phyloP scores from a whole-genome alignment of 2,888 invertebrate genomes.

The Polylopha cassiicola region DNA sequence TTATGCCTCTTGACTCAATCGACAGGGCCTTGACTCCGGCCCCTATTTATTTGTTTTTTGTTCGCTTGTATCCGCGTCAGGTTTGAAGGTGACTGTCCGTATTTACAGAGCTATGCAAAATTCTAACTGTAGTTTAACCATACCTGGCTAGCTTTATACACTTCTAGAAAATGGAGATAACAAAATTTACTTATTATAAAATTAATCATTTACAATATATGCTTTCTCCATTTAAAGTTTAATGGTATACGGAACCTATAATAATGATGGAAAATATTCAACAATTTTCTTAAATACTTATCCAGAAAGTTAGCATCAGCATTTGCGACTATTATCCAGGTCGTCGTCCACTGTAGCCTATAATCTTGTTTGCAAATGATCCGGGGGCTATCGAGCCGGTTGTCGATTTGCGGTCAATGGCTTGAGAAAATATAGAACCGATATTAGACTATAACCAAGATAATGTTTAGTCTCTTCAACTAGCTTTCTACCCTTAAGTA shows the following conservation, averaged over 20 bases:
- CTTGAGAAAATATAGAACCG: constrained; percentile 15
- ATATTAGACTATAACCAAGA: constrained; percentile 13
- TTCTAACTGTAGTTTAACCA: too few relatives aligned
- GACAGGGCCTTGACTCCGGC: constrained; percentile 26
- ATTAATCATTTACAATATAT: too few relatives aligned
- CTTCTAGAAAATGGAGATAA: too few relatives aligned
- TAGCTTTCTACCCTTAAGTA: constrained; percentile 10
- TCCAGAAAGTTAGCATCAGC: constrained; percentile 12
- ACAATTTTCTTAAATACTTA: constrained; percentile 8
- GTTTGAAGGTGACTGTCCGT: constrained; percentile 42
- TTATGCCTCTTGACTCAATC: constrained; percentile 16
- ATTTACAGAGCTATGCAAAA: too few relatives aligned
- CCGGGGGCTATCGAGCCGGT: constrained; percentile 16
- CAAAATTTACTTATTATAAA: too few relatives aligned
- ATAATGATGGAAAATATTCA: too few relatives aligned
- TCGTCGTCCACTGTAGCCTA: constrained; percentile 13
- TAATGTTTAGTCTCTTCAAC: constrained; percentile 2
- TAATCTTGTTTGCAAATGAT: constrained; percentile 19
- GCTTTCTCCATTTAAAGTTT: too few relatives aligned
- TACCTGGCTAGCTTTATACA: too few relatives aligned
- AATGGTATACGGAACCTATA: too few relatives aligned
- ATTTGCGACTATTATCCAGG: constrained; percentile 10
- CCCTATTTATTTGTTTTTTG: constrained; percentile 37
- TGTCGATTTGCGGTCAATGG: constrained; percentile 17
- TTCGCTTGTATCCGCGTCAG: constrained; percentile 28